A percentile compares a stretch with the other conserved stretches of the same genome.
These are phyloP conservation scores for Uloborus diversus DNA, from an alignment of 1,140 invertebrate genomes.

Conservation along the genomic window DNA sequence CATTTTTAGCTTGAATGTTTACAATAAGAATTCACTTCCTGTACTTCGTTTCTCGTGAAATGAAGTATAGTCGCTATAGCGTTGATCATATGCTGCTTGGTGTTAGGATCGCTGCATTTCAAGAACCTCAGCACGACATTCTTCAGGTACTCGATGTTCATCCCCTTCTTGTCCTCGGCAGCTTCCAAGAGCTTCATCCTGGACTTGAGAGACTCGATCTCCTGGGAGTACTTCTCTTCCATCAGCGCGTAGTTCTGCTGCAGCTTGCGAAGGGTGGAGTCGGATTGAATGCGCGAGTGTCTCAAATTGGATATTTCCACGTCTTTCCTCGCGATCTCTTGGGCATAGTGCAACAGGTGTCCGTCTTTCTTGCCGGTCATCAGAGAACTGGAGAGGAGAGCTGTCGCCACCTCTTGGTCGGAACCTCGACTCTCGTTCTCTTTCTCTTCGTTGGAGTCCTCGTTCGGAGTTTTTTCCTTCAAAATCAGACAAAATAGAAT, in stretches of 20 bases:
- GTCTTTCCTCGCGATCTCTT: conserved; percentile 82
- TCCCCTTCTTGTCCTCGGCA: conserved; percentile 81
- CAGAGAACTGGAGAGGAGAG: conserved; percentile 18
- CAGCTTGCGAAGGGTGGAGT: conserved; percentile 74
- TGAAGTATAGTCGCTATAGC: conserved; percentile 85
- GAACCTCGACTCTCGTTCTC: background rate
- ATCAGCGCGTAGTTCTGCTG: conserved; percentile 70
- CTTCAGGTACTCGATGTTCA: conserved; percentile 89
- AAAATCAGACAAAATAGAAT: too few relatives aligned
- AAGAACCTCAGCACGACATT: conserved; percentile 88
- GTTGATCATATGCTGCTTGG: conserved; percentile 84
- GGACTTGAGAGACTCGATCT: conserved; percentile 69
- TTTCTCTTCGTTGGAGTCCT: background rate
- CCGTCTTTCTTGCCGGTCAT: conserved; percentile 43
- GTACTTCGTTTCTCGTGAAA: conserved; percentile 77
- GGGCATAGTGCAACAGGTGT: conserved; percentile 80
- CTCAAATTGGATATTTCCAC: conserved; percentile 79
- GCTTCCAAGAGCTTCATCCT: conserved; percentile 74
- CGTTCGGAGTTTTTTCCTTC: background rate
- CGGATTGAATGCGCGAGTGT: conserved; percentile 76
- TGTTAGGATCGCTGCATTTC: conserved; percentile 74
- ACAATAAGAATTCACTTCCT: conserved; percentile 58
- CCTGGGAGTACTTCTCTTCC: conserved; percentile 71
- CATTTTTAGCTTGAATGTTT: too few relatives aligned
- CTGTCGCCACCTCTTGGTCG: conserved; percentile 11